Evolutionary conservation across 2,888 invertebrate genomes (phyloP).

Genomic region (Sarcophaga caerulescens): DNA sequence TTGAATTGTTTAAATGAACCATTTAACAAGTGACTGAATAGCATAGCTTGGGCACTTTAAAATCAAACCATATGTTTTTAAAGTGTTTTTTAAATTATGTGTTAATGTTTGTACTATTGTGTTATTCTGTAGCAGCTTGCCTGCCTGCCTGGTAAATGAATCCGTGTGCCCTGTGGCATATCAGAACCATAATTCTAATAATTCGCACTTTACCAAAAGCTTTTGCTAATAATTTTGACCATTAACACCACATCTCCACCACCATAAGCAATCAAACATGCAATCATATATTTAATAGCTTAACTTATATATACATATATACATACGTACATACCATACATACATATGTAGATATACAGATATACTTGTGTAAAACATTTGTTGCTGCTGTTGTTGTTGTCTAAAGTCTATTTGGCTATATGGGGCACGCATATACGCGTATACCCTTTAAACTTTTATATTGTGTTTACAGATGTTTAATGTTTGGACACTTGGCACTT

Average conservation of each 20-base stretch:
- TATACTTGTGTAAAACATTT: slow-evolving; percentile 19
- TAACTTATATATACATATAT: slow-evolving; percentile 12
- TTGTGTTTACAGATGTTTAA: slow-evolving; percentile 36
- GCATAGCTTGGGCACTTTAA: neutral
- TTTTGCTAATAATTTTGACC: slow-evolving; percentile 48
- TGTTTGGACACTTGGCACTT: slow-evolving; percentile 62
- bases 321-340: neutral
- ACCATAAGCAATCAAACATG: slow-evolving; percentile 15
- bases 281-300: slow-evolving; percentile 23
- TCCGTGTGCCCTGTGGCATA: neutral
- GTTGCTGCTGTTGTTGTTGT: slow-evolving; percentile 16
- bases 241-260: slow-evolving; percentile 48
- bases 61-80: slow-evolving; percentile 19
- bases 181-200: slow-evolving; percentile 50
- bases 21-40: slow-evolving; percentile 28
- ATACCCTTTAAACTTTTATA: neutral
- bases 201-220: slow-evolving; percentile 37
- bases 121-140: neutral
- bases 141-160: neutral
- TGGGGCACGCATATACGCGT: neutral
- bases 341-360: no score
- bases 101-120: neutral
- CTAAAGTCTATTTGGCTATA: slow-evolving; percentile 22
- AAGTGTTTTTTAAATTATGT: slow-evolving; percentile 42
- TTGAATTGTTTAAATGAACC: slow-evolving; percentile 9